Conservation (phyloP, 2,113 vertebrate genomes). For the Siphamia tubifer region DNA sequence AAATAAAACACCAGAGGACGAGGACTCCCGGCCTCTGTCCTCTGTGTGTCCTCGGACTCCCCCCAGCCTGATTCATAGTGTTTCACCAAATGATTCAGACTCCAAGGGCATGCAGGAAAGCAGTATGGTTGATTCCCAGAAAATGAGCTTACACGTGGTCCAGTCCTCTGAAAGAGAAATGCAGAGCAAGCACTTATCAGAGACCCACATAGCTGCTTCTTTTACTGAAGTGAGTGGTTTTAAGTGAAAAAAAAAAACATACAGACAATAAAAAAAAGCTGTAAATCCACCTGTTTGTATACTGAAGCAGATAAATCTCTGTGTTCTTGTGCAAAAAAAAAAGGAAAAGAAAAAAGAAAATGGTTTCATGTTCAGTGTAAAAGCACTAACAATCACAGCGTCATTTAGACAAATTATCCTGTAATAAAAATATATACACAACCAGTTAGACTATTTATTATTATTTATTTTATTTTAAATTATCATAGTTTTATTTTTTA, state of each 20-base stretch:
- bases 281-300: slow-evolving; percentile 23
- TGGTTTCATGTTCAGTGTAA: slow-evolving; percentile 31
- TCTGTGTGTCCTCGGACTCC: slow-evolving; percentile 72
- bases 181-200: slow-evolving; percentile 78
- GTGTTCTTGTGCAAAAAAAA: slow-evolving; percentile 10
- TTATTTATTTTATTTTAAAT: background rate
- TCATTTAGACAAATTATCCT: background rate
- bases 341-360: too few species aligned
- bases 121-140: slow-evolving; percentile 45
- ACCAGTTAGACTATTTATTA: slow-evolving; percentile 11
- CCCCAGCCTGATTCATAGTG: slow-evolving; percentile 52
- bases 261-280: background rate
- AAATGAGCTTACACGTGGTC: slow-evolving; percentile 70
- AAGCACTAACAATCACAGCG: slow-evolving; percentile 14
- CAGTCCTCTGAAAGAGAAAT: slow-evolving; percentile 67
- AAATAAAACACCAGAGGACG: slow-evolving; percentile 85
- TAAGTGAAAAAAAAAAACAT: slow-evolving; percentile 29
- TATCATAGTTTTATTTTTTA: too few species aligned
- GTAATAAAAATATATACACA: slow-evolving; percentile 34
- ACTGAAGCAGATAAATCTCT: background rate
- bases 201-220: slow-evolving; percentile 60
- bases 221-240: slow-evolving; percentile 67
- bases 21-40: slow-evolving; percentile 74
- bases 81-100: slow-evolving; percentile 61
- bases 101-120: slow-evolving; percentile 49